phyloP scores from a whole-genome alignment of 2,113 vertebrate genomes.

The Leucosticte australis region DNA sequence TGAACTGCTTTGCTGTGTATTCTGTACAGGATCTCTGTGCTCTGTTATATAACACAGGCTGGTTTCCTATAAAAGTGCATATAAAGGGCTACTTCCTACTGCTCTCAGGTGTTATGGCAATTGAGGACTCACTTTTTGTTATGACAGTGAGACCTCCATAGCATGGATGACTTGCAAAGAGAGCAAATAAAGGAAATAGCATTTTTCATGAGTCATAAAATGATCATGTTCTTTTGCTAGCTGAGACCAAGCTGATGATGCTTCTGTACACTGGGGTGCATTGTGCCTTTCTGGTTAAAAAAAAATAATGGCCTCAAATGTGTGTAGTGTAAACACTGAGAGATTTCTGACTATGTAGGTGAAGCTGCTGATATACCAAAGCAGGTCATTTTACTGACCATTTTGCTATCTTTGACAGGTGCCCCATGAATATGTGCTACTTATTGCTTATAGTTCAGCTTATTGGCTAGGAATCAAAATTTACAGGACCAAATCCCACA shows the following conservation, averaged over 20 bases:
- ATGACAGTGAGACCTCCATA: not conserved
- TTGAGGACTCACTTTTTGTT: slow-evolving; percentile 53
- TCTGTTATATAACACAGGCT: slow-evolving; percentile 32
- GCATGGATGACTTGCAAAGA: not conserved
- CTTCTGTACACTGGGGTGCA: not conserved
- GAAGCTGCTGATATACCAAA: not conserved
- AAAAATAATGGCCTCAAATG: not conserved
- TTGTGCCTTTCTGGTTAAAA: not conserved
- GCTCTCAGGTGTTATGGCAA: slow-evolving; percentile 22
- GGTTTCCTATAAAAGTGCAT: not conserved
- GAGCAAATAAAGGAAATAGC: not conserved
- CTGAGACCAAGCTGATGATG: not conserved
- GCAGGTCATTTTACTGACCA: not conserved
- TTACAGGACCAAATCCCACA: not conserved
- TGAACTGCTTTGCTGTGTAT: slow-evolving; percentile 42
- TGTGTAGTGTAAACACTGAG: not conserved
- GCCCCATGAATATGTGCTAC: not conserved
- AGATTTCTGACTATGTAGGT: not conserved
- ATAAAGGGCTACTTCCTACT: not conserved
- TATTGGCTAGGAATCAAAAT: not conserved
- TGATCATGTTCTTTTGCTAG: not conserved
- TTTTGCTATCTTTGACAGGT: not conserved
- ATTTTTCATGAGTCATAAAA: not conserved
- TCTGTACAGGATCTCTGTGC: slow-evolving; percentile 30
- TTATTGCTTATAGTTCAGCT: not conserved